Percentiles rank a stretch among this genome's conserved stretches.
These are phyloP conservation scores for Melanostigma gelatinosum DNA, from an alignment of 2,113 vertebrate species.

Conservation along the genomic window DNA sequence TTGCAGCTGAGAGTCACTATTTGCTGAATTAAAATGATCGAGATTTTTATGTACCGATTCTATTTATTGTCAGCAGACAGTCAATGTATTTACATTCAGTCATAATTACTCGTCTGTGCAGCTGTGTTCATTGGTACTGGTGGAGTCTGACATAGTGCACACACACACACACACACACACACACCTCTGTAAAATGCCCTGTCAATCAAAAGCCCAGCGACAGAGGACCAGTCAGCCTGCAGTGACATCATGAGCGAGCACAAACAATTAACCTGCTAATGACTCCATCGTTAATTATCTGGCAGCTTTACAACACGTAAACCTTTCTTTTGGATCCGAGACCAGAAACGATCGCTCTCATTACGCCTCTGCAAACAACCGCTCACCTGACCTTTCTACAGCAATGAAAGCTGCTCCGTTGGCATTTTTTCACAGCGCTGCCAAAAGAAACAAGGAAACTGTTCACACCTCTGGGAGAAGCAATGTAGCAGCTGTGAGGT, in stretches of 20 bases:
- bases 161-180: not conserved
- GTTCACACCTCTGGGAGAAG: slow-evolving; percentile 16
- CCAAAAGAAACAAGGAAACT: not conserved
- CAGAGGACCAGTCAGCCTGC: slow-evolving; percentile 7
- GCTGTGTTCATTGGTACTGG: too few species aligned
- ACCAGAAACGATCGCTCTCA: slow-evolving; percentile 34
- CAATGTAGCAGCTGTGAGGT: slow-evolving; percentile 15
- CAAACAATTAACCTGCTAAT: slow-evolving; percentile 57
- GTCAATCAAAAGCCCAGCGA: slow-evolving; percentile 37
- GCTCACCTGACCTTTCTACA: slow-evolving; percentile 46
- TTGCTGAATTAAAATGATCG: not conserved
- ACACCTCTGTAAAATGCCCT: not conserved
- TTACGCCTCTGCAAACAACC: slow-evolving; percentile 38
- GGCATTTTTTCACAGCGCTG: slow-evolving; percentile 49
- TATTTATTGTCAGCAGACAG: too few species aligned
- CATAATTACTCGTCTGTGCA: too few species aligned
- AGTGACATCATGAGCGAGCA: slow-evolving; percentile 34
- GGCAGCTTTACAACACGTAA: slow-evolving; percentile 30
- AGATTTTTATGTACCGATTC: too few species aligned
- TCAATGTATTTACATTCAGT: too few species aligned
- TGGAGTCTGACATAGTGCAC: not conserved
- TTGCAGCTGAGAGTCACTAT: not conserved
- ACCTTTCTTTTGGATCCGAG: slow-evolving; percentile 7
- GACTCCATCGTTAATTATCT: slow-evolving; percentile 37
- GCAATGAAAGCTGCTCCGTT: slow-evolving; percentile 20